Evolutionary conservation across 2,113 vertebrate species (phyloP).

Genomic region (Lethenteron camtschaticum): DNA sequence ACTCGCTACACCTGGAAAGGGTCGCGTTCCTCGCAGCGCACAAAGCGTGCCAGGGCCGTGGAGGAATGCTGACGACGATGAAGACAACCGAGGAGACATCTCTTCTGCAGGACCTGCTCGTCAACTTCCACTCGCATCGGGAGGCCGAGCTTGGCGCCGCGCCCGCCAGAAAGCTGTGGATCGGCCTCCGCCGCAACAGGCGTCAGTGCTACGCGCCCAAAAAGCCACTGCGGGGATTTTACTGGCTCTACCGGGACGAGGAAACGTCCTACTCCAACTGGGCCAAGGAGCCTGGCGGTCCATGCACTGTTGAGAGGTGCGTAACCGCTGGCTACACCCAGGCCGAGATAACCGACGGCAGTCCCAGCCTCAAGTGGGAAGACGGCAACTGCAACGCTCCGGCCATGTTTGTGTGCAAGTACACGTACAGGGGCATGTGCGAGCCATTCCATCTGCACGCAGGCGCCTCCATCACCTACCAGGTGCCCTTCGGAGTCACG

Average conservation of each 20-base stretch:
- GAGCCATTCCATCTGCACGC: not conserved
- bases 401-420: not conserved
- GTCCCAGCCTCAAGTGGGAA: not conserved
- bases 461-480: not conserved
- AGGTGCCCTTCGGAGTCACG: not conserved
- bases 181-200: constrained; percentile 5
- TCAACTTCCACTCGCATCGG: not conserved
- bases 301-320: not conserved
- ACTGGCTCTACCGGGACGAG: not conserved
- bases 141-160: not conserved
- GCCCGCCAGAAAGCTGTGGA: not conserved
- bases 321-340: not conserved
- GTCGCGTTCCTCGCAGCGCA: constrained; percentile 1
- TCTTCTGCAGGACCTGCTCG: not conserved
- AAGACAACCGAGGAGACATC: not conserved
- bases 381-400: not conserved
- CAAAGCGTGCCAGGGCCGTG: not conserved
- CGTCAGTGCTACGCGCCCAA: not conserved
- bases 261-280: not conserved
- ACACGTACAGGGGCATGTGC: not conserved
- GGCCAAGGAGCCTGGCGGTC: not conserved
- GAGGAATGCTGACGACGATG: constrained; percentile 2
- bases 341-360: not conserved
- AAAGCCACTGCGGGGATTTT: not conserved
- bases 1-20: not conserved